phyloP scores from a whole-genome alignment of 1,140 invertebrate genomes.

The Temnothorax curvispinosus region DNA sequence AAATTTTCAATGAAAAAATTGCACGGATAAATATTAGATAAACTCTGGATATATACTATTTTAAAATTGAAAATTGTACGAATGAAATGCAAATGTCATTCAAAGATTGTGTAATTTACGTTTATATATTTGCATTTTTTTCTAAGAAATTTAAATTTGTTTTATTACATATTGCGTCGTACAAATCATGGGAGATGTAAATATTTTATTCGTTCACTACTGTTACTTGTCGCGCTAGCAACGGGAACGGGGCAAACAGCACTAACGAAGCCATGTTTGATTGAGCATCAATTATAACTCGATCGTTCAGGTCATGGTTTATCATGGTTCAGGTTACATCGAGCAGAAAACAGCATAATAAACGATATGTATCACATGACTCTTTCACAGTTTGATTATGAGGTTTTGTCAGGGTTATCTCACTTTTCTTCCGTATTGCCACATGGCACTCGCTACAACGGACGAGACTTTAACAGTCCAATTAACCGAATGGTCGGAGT shows the following conservation, averaged over 20 bases:
- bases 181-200: background rate
- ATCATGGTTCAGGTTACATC: background rate
- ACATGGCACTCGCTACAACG: background rate
- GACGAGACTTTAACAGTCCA: slow-evolving; percentile 52
- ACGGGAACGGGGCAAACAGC: background rate
- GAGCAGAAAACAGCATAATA: background rate
- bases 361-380: slow-evolving; percentile 18
- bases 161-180: background rate
- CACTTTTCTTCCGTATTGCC: background rate
- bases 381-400: slow-evolving; percentile 11
- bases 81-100: background rate
- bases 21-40: background rate
- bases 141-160: background rate
- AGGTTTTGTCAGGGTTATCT: slow-evolving; percentile 17
- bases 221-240: background rate
- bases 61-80: slow-evolving; percentile 14
- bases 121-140: background rate
- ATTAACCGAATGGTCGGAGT: slow-evolving; percentile 51
- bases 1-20: background rate
- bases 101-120: background rate
- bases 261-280: background rate
- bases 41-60: background rate
- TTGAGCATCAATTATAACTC: slow-evolving; percentile 1
- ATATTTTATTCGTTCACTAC: slow-evolving; percentile 8
- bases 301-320: background rate